Base-by-base conservation (phyloP, 2,797 vertebrate species). In the Siniperca undulata region DNA sequence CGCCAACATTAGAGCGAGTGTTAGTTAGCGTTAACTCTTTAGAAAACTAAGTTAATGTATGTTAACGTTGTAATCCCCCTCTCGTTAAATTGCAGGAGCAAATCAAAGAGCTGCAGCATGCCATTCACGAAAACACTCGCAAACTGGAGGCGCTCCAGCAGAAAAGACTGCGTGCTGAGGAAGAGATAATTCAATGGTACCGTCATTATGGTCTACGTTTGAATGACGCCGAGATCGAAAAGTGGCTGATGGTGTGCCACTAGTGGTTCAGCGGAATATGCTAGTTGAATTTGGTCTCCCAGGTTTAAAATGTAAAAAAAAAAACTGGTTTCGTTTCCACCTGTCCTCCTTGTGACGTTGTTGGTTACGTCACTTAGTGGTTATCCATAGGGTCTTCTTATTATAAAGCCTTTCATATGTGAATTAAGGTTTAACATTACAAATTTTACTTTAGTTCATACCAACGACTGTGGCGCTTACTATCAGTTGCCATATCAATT, bases 111-210 rank as follows among this genome's bases (percentile, higher is more conserved):
- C 65, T 87, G 27, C 85, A 64, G 56, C 30, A 36, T 6, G 83
- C 83, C 17, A 52, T 93, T 34, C 72, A 81, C 7, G 74, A 84
- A 58, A 78, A 34, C 14, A 56, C 5, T 3, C 70, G 4, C 7
- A 53, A 88, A 71, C 79, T 94, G 60, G 56, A 85, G 9, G 50
- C 67, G 0, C 42, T 86, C 12, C 73, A 38, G 9, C 42, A 72
- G 27, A 59, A 79, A 59, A 81, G 81, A 48, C 66, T 61, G 14
- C 4, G 19, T 2, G 78, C 58, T 0, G 81, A 89, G 20, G 60
- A 89, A 6, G 85, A 93, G 16, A 67, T 68, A 0, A 17, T 20
- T 11, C 24, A 73, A 16, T 81, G 88, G 92, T 94, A 87, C 5
- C 2, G n/a, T 12, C 16, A 3, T 36, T 9, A 7, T 4, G 5